These are phyloP conservation scores for Chlorospingus semifuscus DNA, from an alignment of 2,797 vertebrate genomes.

Conservation along the genomic window DNA sequence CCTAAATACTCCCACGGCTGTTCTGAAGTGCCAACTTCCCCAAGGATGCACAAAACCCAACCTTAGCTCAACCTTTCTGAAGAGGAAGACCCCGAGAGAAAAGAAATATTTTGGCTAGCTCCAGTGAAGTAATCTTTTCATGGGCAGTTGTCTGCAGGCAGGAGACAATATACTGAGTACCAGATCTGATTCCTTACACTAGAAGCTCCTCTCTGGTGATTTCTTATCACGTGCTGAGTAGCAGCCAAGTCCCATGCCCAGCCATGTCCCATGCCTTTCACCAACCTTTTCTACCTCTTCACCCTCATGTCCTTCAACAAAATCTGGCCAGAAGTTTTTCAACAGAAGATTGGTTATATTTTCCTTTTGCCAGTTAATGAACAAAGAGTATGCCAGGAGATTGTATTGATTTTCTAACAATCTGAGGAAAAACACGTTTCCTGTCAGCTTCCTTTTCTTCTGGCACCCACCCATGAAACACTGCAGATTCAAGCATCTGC, in stretches of 20 bases:
- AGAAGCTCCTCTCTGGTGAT: not conserved
- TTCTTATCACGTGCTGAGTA: not conserved
- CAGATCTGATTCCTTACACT: not conserved
- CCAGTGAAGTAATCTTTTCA: not conserved
- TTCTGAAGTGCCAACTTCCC: not conserved
- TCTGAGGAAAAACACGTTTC: not conserved
- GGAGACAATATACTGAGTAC: not conserved
- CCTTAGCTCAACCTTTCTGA: not conserved
- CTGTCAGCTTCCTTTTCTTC: not conserved
- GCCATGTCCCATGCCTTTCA: not conserved
- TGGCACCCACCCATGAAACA: not conserved
- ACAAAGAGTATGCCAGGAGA: not conserved
- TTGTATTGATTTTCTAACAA: not conserved
- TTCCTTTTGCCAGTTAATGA: not conserved
- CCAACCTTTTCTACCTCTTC: not conserved
- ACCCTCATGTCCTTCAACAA: not conserved
- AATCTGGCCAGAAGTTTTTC: not conserved
- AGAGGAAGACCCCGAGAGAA: not conserved
- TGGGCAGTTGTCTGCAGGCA: not conserved
- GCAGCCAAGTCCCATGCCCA: not conserved
- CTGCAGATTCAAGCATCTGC: not conserved
- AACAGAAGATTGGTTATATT: not conserved
- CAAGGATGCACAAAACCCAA: not conserved
- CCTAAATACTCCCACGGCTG: not conserved
- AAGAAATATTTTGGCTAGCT: not conserved